Percentiles rank a stretch among this genome's conserved stretches.
phyloP scores from a whole-genome alignment of 2,888 invertebrate species.

The Limnephilus lunatus region DNA sequence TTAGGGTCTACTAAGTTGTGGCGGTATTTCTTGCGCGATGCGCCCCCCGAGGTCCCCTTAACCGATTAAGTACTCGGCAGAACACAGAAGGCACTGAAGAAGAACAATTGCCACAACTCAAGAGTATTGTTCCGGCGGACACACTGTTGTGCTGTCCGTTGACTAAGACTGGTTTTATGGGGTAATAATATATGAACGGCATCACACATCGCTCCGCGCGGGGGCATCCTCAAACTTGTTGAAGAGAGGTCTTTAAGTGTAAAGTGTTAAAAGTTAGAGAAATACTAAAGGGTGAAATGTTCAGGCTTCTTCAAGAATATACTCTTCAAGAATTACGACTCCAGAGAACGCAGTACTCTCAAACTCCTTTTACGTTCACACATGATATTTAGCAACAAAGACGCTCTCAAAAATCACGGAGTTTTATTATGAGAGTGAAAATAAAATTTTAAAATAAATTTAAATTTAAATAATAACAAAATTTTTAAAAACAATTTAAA shows the following conservation, averaged over 20 bases:
- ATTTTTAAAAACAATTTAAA: no score
- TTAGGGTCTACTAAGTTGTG: constrained; percentile 31
- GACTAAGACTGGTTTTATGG: constrained; percentile 54
- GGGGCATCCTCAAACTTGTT: constrained; percentile 6
- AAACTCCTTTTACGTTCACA: not conserved
- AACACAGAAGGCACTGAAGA: constrained; percentile 10
- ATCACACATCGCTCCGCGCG: constrained; percentile 5
- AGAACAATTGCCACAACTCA: constrained; percentile 32
- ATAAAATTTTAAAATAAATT: not conserved
- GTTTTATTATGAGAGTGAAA: not conserved
- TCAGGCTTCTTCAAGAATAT: not conserved
- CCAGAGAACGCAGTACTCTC: not conserved
- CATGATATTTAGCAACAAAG: not conserved
- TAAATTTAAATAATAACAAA: no score
- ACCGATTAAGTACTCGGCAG: constrained; percentile 52
- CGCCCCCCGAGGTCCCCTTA: constrained; percentile 46
- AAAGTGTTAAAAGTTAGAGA: constrained; percentile 2
- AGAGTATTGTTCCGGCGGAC: constrained; percentile 44
- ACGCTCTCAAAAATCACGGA: not conserved
- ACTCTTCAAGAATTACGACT: not conserved
- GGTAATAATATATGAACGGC: constrained; percentile 59
- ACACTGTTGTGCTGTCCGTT: constrained; percentile 17
- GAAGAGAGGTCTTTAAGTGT: not conserved
- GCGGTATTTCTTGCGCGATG: constrained; percentile 25
- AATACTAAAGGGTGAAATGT: not conserved